These are phyloP conservation scores for Grapholita molesta DNA, from an alignment of 1,140 invertebrate species.

Conservation along the genomic window DNA sequence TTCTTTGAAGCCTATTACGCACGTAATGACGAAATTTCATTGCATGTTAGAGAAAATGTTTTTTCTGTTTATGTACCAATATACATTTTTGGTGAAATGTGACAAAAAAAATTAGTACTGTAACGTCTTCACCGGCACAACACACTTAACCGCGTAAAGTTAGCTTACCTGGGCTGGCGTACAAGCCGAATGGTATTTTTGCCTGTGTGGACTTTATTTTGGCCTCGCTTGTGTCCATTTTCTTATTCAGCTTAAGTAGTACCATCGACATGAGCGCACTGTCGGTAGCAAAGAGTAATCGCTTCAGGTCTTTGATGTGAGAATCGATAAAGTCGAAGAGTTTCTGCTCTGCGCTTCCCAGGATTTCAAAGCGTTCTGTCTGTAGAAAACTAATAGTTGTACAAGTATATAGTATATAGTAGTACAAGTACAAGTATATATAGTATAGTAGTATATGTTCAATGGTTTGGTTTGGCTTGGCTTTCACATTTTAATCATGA, in stretches of 20 bases:
- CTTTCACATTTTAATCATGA: too few species aligned
- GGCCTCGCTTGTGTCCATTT: constrained; percentile 65
- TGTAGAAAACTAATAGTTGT: constrained; percentile 19
- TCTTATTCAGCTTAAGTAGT: constrained; percentile 62
- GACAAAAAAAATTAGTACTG: too few species aligned
- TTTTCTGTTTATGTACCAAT: too few species aligned
- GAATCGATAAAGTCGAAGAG: constrained; percentile 54
- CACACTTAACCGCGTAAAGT: too few species aligned
- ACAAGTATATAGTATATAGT: background rate
- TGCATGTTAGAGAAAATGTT: too few species aligned
- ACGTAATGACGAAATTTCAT: too few species aligned
- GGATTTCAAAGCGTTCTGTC: constrained; percentile 55
- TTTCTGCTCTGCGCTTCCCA: constrained; percentile 46
- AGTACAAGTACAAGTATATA: too few species aligned
- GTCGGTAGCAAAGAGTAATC: constrained; percentile 59
- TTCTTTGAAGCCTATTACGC: too few species aligned
- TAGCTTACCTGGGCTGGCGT: constrained; percentile 59
- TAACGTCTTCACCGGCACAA: too few species aligned
- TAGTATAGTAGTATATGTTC: too few species aligned
- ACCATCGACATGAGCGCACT: constrained; percentile 71
- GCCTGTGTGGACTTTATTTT: constrained; percentile 66
- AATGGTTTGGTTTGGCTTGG: too few species aligned
- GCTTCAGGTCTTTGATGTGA: constrained; percentile 67
- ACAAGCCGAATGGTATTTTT: constrained; percentile 67
- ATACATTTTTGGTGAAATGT: too few species aligned